phyloP scores from a whole-genome alignment of 1,140 invertebrate genomes.

The Formica exsecta region DNA sequence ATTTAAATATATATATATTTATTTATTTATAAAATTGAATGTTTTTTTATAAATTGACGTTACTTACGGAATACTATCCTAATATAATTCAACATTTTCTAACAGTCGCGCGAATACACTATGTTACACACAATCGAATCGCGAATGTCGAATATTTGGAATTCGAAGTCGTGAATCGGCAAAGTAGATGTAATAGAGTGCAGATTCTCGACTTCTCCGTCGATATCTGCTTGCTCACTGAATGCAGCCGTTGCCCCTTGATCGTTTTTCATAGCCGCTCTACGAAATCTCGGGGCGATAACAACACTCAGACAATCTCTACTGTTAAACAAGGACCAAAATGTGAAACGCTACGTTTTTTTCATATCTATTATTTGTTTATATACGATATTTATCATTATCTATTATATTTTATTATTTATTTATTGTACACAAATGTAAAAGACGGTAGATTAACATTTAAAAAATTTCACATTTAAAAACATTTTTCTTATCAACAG shows the following conservation, averaged over 20 bases:
- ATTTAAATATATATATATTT: neutral
- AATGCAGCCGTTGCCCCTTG: slow-evolving; percentile 43
- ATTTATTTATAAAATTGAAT: too few species aligned
- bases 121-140: neutral
- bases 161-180: neutral
- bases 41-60: too few species aligned
- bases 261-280: slow-evolving; percentile 62
- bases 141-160: neutral
- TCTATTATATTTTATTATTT: neutral
- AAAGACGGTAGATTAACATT: neutral
- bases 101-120: neutral
- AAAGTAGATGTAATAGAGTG: neutral
- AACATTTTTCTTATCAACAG: neutral
- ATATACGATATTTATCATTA: neutral
- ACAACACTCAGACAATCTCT: slow-evolving; percentile 14
- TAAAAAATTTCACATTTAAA: neutral
- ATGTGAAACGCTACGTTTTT: neutral
- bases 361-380: too few species aligned
- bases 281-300: slow-evolving; percentile 68
- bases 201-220: slow-evolving; percentile 35
- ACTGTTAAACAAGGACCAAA: slow-evolving; percentile 45
- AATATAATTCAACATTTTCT: slow-evolving; percentile 69
- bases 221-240: slow-evolving; percentile 72
- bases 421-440: neutral
- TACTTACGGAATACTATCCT: slow-evolving; percentile 71